Percentiles rank a stretch among this genome's conserved stretches.
Conservation (phyloP, 2,888 invertebrate genomes). For the Koerneria pararmatus region DNA sequence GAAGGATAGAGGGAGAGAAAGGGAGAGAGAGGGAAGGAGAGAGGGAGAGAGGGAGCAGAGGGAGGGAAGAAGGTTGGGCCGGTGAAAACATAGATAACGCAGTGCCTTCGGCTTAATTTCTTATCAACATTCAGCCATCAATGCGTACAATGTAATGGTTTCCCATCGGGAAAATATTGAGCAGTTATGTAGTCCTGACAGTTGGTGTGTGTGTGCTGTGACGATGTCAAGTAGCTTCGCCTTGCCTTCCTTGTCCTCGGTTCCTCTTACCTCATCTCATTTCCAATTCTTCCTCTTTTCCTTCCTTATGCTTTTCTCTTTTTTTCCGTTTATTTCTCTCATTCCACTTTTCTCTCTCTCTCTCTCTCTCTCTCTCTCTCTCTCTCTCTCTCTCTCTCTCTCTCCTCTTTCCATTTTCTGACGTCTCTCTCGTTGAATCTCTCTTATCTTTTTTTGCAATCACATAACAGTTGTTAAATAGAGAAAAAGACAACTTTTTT, state of each 20-base stretch:
- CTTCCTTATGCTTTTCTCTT: neutral
- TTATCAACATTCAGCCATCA: no score
- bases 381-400: slow-evolving; percentile 19
- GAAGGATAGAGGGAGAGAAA: neutral
- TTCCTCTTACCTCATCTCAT: slow-evolving; percentile 14
- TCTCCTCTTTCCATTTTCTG: slow-evolving; percentile 14
- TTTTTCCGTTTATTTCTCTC: neutral
- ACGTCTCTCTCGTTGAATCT: neutral
- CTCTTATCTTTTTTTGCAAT: no score
- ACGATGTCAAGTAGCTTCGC: slow-evolving; percentile 1
- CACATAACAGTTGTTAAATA: no score
- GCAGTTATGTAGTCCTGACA: no score
- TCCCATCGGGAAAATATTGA: no score
- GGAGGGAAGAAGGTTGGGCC: no score
- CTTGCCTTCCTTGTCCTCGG: neutral
- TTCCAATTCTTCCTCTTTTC: slow-evolving; percentile 5
- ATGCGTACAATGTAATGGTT: no score
- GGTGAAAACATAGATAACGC: no score
- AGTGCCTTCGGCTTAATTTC: no score
- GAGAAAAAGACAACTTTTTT: no score
- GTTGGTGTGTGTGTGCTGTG: no score
- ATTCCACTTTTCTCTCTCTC: neutral
- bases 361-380: slow-evolving; percentile 6
- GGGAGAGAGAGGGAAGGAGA: neutral
- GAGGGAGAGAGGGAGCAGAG: neutral